Evolutionary conservation across 92 coral and sea anemone species (phyloP), one percentile per base, ranked within the genome.

Genomic region (Pocillopora grandis): DNA sequence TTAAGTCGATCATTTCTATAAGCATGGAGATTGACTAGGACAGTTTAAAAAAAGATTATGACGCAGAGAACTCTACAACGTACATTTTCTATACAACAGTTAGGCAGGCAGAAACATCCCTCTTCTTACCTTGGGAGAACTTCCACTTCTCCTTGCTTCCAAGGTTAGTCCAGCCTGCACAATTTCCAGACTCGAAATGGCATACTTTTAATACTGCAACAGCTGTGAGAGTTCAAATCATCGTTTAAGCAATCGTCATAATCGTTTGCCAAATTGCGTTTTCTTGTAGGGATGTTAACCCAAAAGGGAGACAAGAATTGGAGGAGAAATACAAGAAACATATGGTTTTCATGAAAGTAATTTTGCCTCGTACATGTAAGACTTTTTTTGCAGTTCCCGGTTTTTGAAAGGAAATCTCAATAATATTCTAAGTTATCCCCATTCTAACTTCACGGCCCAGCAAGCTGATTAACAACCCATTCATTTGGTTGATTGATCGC

Each of bases 101-200:
- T 20, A 33, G 21, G 37, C n/a, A 20, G 15, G 62, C 14, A 2
- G 14, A 12, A 59, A 2, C 14, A 5, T 10, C 14, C 49, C 10
- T 69, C 35, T 14, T 56, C 12, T 36, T 59, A 0, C 20, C 71
- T 16, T 13, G 5, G 1, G 86, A 82, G 4, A 71, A 1, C 62
- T 72, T 82, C 86, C 86, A 82, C 33, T 33, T 81, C 58, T 10
- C 68, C 1, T 72, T 36, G 16, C 64, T 57, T 18, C 13, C 60
- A 49, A 61, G 3, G 66, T 11, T 36, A 12, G 37, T 72, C 86
- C 86, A 82, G 37, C 36, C 19, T 37, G 52, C 79, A 60, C 86
- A 82, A 61, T 13, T 42, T 20, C 79, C 79, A n/a, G 72, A 72
- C 10, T 62, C 57, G 58, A 82, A 82, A 71, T 15, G 0, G 10